Evolutionary conservation across 2,797 vertebrate species (phyloP).

Genomic region (Manis pentadactyla): DNA sequence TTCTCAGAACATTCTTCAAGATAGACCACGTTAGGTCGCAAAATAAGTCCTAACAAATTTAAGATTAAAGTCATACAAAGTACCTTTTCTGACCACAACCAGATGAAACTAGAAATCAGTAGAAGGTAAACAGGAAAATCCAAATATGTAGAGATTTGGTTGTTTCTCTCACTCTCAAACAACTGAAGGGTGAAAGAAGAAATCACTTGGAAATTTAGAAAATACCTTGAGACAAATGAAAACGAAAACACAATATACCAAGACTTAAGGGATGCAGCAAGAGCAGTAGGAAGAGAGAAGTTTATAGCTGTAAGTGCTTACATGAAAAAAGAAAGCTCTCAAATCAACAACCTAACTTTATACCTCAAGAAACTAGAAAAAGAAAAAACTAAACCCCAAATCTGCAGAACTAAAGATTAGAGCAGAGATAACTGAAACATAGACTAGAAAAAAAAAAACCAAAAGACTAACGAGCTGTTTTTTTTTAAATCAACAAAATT

Average conservation of each 20-base stretch:
- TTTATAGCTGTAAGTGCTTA: not conserved
- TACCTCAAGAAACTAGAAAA: not conserved
- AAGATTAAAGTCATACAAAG: not conserved
- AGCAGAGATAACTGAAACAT: conserved; percentile 9
- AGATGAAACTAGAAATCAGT: not conserved
- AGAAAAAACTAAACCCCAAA: not conserved
- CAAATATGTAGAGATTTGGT: not conserved
- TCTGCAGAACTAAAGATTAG: not conserved
- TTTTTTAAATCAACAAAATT: conserved; percentile 10
- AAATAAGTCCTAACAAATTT: not conserved
- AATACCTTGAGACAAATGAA: conserved; percentile 1
- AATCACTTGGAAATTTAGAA: conserved; percentile 25
- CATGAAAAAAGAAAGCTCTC: not conserved
- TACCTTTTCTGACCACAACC: not conserved
- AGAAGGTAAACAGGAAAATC: conserved; percentile 14
- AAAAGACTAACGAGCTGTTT: not conserved
- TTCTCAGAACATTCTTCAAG: not conserved
- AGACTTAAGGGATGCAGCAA: not conserved
- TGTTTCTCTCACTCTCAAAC: not conserved
- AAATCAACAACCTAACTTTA: not conserved
- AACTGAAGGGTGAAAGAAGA: not conserved
- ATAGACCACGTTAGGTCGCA: not conserved
- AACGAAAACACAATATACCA: not conserved
- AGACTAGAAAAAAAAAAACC: not conserved
- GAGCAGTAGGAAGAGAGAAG: not conserved